These are phyloP conservation scores for Drosophila parabipectinata DNA, from an alignment of 1,140 invertebrate species.

Conservation along the genomic window DNA sequence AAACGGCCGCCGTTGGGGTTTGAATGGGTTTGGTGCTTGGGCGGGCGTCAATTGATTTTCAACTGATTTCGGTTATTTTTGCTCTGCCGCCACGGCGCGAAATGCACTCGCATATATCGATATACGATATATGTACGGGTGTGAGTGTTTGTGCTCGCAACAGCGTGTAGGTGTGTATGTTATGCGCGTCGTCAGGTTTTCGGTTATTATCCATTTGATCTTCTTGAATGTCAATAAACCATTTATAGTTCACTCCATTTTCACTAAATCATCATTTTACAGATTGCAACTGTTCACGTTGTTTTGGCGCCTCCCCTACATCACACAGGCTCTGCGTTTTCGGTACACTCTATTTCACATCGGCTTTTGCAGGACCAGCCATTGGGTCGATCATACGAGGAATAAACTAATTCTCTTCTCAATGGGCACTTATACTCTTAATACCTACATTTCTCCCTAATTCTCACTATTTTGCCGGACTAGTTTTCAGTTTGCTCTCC, in stretches of 20 bases:
- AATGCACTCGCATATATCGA: slow-evolving; percentile 60
- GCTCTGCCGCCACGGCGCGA: slow-evolving; percentile 46
- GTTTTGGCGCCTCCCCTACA: slow-evolving; percentile 26
- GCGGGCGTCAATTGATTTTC: slow-evolving; percentile 69
- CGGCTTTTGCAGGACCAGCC: not conserved
- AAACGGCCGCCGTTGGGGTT: not conserved
- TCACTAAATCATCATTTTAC: not conserved
- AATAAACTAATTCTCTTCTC: too few relatives aligned
- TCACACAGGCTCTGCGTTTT: slow-evolving; percentile 27
- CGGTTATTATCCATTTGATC: not conserved
- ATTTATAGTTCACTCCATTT: not conserved
- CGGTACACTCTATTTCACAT: not conserved
- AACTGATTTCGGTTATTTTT: slow-evolving; percentile 31
- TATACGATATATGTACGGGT: slow-evolving; percentile 22
- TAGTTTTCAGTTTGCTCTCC: slow-evolving; percentile 25
- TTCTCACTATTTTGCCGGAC: slow-evolving; percentile 64
- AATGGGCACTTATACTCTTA: not conserved
- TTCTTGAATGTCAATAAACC: not conserved
- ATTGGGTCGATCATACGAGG: not conserved
- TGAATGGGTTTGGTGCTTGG: not conserved
- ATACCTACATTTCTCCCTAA: slow-evolving; percentile 58
- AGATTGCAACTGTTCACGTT: slow-evolving; percentile 7
- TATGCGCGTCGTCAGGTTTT: slow-evolving; percentile 43
- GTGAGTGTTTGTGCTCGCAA: slow-evolving; percentile 16
- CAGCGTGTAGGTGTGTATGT: slow-evolving; percentile 19